Percentiles rank a stretch among this genome's conserved stretches.
These are phyloP conservation scores for Columba janthina DNA, from an alignment of 2,113 vertebrate species.

Conservation along the genomic window DNA sequence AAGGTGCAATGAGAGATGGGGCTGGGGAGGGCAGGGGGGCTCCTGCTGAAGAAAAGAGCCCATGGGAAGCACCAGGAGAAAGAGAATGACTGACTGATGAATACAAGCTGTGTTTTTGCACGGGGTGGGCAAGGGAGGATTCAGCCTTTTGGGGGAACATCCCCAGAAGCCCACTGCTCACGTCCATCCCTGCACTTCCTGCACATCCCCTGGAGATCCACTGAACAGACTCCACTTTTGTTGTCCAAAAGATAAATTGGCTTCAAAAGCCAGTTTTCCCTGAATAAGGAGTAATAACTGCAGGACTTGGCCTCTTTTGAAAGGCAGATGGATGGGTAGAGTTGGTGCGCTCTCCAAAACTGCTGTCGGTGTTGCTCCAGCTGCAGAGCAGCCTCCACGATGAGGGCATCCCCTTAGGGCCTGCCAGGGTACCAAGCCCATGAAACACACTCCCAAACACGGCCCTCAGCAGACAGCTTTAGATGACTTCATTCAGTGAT, in stretches of 20 bases:
- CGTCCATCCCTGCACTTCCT: not conserved
- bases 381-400: not conserved
- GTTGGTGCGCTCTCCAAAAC: not conserved
- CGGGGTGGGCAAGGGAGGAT: not conserved
- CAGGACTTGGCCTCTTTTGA: not conserved
- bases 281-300: not conserved
- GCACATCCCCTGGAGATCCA: not conserved
- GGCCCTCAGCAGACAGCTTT: not conserved
- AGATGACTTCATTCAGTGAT: not conserved
- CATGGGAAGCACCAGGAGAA: not conserved
- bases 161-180: not conserved
- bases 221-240: not conserved
- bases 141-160: not conserved
- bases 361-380: rapidly evolving
- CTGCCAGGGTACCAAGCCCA: not conserved
- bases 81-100: not conserved
- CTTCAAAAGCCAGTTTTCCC: not conserved
- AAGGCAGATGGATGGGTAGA: not conserved
- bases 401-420: not conserved
- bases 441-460: not conserved
- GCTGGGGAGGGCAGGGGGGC: not conserved
- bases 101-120: not conserved
- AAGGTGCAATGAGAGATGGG: not conserved
- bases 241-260: not conserved
- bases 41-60: not conserved